Evolutionary conservation across 2,797 vertebrate genomes (phyloP), one percentile per base, ranked within the genome.

Genomic region (Pogonophryne albipinna): DNA sequence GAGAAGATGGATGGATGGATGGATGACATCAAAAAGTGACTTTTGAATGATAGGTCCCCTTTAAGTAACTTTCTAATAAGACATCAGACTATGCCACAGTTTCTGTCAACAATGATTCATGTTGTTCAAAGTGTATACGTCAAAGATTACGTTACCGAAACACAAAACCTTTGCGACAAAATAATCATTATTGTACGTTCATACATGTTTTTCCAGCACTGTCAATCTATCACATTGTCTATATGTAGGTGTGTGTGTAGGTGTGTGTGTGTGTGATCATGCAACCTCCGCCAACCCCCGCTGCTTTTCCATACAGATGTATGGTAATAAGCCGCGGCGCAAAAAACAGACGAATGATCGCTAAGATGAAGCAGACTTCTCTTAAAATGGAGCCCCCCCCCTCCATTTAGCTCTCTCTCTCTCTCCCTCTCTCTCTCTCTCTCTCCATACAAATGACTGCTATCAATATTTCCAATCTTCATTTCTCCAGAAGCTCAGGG

Each of bases 401-500:
- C 71, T 74, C 85, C 75, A 50, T 87, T 80, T 66, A 81, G 58
- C 77, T 61, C 56, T 4, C 81, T 66, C 81, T 63, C 57, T 61
- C 56, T 4, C 71, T 15, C 59, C 27, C 69, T 58, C 67, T 68
- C 81, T 75, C 77, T 20, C 69, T 51, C 57, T 52, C 72, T 76
- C 80, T 77, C 82, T 74, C 83, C 85, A 88, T 84, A 91, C 80
- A 91, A 91, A 93, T 84, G 82, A 83, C 83, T 76, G 70, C 83
- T 92, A 92, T 93, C 92, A 91, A 94, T 93, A 93, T 91, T 93
- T 94, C 85, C 90, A 93, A 92, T 95, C 92, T 91, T 82, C 83
- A 83, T 88, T 87, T 92, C 85, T 93, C 76, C 66, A 71, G 63
- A 81, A 71, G 80, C 84, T 84, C 83, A 60, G 17, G 60, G 78